Evolutionary conservation across 2,113 vertebrate species (phyloP), one percentile per base, ranked within the genome.

Genomic region (Girardinichthys multiradiatus): DNA sequence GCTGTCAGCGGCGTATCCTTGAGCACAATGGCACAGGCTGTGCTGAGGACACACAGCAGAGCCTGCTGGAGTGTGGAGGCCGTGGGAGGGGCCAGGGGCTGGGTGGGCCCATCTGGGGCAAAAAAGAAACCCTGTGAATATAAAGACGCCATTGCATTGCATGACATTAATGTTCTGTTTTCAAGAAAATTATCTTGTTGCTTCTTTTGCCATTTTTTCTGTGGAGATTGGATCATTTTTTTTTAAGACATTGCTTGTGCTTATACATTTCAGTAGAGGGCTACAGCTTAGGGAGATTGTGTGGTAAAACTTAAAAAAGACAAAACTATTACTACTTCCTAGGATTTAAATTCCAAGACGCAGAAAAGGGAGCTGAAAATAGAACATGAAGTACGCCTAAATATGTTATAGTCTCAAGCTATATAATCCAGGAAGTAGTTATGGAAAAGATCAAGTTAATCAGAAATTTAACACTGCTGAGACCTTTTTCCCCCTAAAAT

Each of bases 1-100:
- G 79, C 86, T 91, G 89, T 92, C 91, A 87, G 86, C 90, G 70
- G 68, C n/a, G 62, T 89, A 87, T 89, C 88, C 90, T 88, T 87
- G 83, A 89, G 78, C 79, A 67, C 72, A 81, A 80, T 74, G 77
- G 74, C 83, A 64, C 74, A 79, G 76, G 59, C 81, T 73, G 82
- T 70, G 75, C 72, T 19, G 70, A 88, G 84, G 82, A 87, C 82
- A 84, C 85, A 74, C 82, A 76, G 86, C 81, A 64, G 79, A 65
- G 66, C 79, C 65, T 14, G 42, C 75, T 80, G 78, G 81, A 77
- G 67, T 81, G 77, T 79, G 82, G 51, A 80, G 74, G 57, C 30
- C 45, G 64, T 78, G 80, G 81, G 82, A 28, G 84, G 72, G 63
- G 76, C 68, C 64, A 17, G 37, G 14, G 74, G 39, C 31, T 39